A percentile compares a stretch with the other conserved stretches of the same genome.
Conservation (phyloP, 2,888 invertebrate genomes). For the Xanthia togata region DNA sequence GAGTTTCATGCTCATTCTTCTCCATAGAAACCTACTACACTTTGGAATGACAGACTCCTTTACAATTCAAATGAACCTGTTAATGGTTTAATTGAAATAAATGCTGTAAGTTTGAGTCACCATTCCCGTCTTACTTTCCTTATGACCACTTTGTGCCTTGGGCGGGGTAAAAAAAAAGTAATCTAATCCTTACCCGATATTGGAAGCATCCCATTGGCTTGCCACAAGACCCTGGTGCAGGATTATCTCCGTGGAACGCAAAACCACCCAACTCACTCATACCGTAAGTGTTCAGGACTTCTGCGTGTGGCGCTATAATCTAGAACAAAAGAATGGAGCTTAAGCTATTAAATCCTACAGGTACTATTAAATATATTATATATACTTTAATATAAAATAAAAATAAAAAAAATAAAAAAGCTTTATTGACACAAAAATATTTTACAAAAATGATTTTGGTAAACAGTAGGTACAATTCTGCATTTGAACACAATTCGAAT, state of each 20-base stretch:
- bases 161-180: too few relatives aligned
- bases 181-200: constrained; percentile 73
- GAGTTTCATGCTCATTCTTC: not conserved
- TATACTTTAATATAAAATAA: too few relatives aligned
- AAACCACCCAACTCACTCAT: constrained; percentile 80
- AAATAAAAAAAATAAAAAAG: too few relatives aligned
- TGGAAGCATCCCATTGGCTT: constrained; percentile 75
- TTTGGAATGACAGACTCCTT: not conserved
- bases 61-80: not conserved
- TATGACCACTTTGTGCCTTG: not conserved
- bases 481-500: too few relatives aligned
- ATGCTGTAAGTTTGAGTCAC: not conserved
- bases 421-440: too few relatives aligned
- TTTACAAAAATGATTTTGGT: too few relatives aligned
- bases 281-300: constrained; percentile 77
- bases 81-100: not conserved
- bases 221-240: constrained; percentile 72
- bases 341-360: not conserved
- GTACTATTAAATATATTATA: too few relatives aligned
- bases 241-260: constrained; percentile 68
- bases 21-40: not conserved
- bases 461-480: too few relatives aligned
- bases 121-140: too few relatives aligned
- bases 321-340: constrained; percentile 55
- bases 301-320: constrained; percentile 76